Evolutionary conservation across 1,140 invertebrate genomes (phyloP).

Genomic region (Akabosia matsudoensis): DNA sequence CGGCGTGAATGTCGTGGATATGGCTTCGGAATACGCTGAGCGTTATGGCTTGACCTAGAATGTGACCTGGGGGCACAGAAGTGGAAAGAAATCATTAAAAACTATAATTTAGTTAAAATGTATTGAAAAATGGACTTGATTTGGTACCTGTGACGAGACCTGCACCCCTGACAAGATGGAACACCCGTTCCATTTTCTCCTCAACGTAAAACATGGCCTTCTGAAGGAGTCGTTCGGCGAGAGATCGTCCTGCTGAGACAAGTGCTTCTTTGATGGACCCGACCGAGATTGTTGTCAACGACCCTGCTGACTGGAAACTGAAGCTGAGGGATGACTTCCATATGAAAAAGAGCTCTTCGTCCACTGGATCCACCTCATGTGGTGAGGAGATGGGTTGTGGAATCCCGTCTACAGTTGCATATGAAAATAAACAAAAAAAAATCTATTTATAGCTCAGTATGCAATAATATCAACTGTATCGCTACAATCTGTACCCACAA

Average conservation of each 20-base stretch:
- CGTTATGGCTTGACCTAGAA: conserved; percentile 30
- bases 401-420: conserved; percentile 2
- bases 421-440: no score
- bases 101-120: no score
- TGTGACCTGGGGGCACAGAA: no score
- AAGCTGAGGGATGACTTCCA: conserved; percentile 5
- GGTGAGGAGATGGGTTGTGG: not conserved
- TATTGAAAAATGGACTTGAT: no score
- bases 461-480: no score
- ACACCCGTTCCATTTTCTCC: conserved; percentile 28
- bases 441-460: no score
- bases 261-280: not conserved
- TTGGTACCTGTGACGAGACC: conserved; percentile 27
- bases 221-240: not conserved
- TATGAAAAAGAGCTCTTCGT: not conserved
- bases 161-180: conserved; percentile 27
- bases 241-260: not conserved
- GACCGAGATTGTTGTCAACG: not conserved
- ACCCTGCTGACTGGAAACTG: not conserved
- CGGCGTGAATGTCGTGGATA: conserved; percentile 24
- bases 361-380: not conserved
- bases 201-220: not conserved
- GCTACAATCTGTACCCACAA: no score
- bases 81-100: no score
- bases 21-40: conserved; percentile 26